Conservation (phyloP, 2,888 invertebrate species). For the Ramazzottius varieornatus region DNA sequence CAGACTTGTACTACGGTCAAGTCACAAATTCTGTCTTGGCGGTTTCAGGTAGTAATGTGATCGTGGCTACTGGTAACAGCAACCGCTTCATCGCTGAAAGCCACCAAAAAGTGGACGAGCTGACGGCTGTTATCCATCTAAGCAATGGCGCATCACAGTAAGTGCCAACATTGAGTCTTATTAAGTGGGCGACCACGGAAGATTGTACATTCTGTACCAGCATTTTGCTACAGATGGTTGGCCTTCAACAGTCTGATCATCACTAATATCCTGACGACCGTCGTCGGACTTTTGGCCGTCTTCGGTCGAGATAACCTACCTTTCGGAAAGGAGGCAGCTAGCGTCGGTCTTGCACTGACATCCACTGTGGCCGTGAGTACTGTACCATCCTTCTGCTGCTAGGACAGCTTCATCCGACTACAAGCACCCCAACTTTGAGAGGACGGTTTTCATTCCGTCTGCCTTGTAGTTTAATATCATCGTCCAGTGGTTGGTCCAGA, state of each 20-base stretch:
- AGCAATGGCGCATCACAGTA: not conserved
- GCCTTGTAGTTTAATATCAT: not conserved
- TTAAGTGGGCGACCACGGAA: not conserved
- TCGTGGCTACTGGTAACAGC: not conserved
- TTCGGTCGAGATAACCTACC: not conserved
- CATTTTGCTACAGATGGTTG: not conserved
- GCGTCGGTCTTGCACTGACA: not conserved
- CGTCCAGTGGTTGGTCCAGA: not conserved
- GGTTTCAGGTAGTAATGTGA: constrained; percentile 16
- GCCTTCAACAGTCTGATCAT: not conserved
- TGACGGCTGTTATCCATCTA: not conserved
- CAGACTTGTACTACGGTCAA: too few relatives aligned
- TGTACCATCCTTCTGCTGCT: too few relatives aligned
- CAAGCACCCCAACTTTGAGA: too few relatives aligned
- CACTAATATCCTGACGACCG: not conserved
- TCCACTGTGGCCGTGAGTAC: not conserved
- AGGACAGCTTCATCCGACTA: too few relatives aligned
- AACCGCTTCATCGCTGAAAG: not conserved
- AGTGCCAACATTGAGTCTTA: not conserved
- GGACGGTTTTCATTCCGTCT: too few relatives aligned
- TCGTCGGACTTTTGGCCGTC: not conserved
- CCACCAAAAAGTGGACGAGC: not conserved
- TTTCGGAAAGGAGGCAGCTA: not conserved
- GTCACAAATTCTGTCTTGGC: too few relatives aligned
- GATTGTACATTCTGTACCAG: not conserved